A percentile compares a stretch with the other conserved stretches of the same genome.
Conservation (phyloP, 53 echinoderm and acorn worm species). For the Luidia sarsii region DNA sequence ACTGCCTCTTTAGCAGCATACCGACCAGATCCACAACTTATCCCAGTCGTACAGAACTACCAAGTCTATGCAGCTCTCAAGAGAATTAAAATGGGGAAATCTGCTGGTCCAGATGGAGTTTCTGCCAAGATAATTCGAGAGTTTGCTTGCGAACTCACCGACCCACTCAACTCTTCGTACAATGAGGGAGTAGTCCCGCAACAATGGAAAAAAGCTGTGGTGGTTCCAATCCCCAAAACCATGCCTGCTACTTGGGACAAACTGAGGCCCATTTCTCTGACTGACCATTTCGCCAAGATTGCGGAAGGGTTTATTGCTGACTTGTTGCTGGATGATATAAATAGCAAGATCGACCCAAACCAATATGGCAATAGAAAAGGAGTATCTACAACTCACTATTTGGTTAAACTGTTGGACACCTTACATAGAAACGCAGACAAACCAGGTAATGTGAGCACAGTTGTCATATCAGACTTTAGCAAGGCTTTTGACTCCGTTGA, state of each 20-base stretch:
- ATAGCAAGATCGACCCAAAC: slow-evolving; percentile 18
- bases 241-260: not conserved
- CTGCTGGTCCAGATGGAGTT: slow-evolving; percentile 18
- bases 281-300: slow-evolving; percentile 34
- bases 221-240: slow-evolving; percentile 1
- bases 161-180: slow-evolving; percentile 1
- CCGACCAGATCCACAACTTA: not conserved
- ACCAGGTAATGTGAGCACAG: not conserved
- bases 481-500: slow-evolving; percentile 27
- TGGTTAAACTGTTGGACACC: slow-evolving; percentile 11
- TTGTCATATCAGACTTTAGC: slow-evolving; percentile 44
- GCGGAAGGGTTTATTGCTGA: slow-evolving; percentile 26
- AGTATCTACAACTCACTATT: slow-evolving; percentile 16
- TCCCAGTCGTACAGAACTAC: not conserved
- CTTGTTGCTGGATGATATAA: not conserved
- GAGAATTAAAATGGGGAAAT: slow-evolving; percentile 5
- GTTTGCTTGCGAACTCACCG: slow-evolving; percentile 27
- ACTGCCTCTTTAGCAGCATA: not conserved
- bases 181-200: not conserved
- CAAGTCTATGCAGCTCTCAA: slow-evolving; percentile 1
- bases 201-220: slow-evolving; percentile 13
- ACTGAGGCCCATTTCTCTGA: slow-evolving; percentile 23
- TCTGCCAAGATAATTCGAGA: slow-evolving; percentile 26
- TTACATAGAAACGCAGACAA: not conserved
- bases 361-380: slow-evolving; percentile 17